Conservation (phyloP, 2,113 vertebrate genomes). For the Muntiacus muntjak region DNA sequence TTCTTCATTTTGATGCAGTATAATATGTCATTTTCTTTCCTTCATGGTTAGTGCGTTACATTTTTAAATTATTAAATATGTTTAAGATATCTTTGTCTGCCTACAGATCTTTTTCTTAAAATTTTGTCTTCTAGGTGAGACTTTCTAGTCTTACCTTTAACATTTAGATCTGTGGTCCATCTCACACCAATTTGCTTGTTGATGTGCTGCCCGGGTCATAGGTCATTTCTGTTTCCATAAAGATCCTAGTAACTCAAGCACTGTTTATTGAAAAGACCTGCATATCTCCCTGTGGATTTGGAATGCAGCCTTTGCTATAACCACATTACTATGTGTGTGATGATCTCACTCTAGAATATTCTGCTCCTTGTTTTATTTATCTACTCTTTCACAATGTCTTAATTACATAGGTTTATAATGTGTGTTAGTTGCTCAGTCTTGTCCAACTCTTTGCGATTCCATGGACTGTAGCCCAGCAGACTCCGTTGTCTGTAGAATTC, state of each 20-base stretch:
- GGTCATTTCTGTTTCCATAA: background rate
- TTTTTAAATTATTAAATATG: background rate
- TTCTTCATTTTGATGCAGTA: background rate
- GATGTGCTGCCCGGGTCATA: background rate
- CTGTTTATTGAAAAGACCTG: background rate
- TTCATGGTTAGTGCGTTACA: background rate
- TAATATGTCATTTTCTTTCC: background rate
- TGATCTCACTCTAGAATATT: background rate
- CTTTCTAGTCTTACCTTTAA: background rate
- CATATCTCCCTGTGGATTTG: background rate
- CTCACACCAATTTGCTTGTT: accelerated
- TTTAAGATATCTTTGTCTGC: background rate
- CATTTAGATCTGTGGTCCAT: background rate
- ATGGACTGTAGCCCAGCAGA: background rate
- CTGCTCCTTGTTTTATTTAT: background rate
- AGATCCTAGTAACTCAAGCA: background rate
- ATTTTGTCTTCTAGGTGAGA: background rate
- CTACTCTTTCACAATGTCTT: background rate
- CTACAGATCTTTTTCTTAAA: background rate
- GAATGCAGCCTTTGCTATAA: background rate
- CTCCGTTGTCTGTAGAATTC: background rate
- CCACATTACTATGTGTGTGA: background rate
- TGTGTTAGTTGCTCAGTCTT: background rate
- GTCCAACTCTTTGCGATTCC: background rate
- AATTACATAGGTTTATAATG: background rate